Percentiles rank a stretch among this genome's conserved stretches.
Evolutionary conservation across 2,797 vertebrate genomes (phyloP).

Genomic region (Thripadectes ignobilis): DNA sequence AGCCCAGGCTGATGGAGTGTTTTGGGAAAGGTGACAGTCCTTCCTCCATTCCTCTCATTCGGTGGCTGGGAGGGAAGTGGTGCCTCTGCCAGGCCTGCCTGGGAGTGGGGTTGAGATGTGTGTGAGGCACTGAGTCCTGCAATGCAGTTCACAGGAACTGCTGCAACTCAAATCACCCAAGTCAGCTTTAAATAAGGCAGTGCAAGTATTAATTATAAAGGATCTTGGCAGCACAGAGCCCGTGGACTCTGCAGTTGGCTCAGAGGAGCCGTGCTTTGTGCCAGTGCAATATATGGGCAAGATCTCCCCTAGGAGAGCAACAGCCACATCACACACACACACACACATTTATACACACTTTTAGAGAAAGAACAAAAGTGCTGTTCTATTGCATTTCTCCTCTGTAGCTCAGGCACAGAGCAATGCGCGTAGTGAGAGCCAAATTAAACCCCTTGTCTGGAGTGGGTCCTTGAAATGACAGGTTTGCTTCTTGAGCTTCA

Average conservation of each 20-base stretch:
- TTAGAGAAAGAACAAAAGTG: background rate
- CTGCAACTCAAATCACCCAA: background rate
- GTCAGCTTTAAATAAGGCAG: background rate
- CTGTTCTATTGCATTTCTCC: background rate
- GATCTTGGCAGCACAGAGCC: background rate
- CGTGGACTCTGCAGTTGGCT: background rate
- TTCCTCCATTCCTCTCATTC: background rate
- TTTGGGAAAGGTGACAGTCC: background rate
- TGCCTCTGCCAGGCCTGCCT: background rate
- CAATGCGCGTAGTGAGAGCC: fast-evolving
- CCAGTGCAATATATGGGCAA: background rate
- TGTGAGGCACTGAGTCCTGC: background rate
- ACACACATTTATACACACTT: background rate
- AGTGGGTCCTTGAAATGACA: background rate
- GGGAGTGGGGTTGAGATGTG: background rate
- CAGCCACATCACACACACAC: background rate
- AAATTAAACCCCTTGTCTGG: background rate
- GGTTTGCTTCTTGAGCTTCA: background rate
- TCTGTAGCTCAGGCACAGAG: background rate
- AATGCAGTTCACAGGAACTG: background rate
- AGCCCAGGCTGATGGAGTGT: background rate
- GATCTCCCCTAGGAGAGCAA: background rate
- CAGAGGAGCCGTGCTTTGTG: background rate
- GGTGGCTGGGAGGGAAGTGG: background rate
- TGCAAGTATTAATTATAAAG: background rate